Evolutionary conservation across 2,113 vertebrate species (phyloP), one percentile per base, ranked within the genome.

Genomic region (Poeciliopsis turrubarensis): DNA sequence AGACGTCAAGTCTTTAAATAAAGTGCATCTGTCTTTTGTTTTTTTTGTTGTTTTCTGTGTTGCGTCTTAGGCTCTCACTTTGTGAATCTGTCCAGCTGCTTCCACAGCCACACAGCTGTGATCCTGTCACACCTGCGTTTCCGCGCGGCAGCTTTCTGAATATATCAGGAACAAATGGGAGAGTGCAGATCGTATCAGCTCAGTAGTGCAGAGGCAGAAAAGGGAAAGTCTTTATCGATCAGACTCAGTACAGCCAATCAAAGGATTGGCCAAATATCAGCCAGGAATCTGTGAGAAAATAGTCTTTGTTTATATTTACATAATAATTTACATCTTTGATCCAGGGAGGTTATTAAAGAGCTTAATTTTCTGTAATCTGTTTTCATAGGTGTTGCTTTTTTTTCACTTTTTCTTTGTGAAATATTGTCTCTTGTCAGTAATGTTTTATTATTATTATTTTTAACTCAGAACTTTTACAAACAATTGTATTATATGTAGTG

Each of bases 101-200:
- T 73, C 79, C 73, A 76, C 67, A 66, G 68, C 64, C 2, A 9
- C 67, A 60, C 83, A 86, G 83, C 82, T 81, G 86, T 60, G 66
- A 70, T 63, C 41, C 63, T 51, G 63, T 86, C 89, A 81, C 81
- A 89, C 80, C 81, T 86, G 86, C 65, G 80, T 62, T 77, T 73
- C 64, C 64, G 60, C 10, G 8, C 44, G 37, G 61, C 72, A 76
- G 71, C 79, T 76, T 39, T 65, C 60, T 51, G 64, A 30, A 60
- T 44, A 57, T 63, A 65, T 65, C 47, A n/a, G 73, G 60, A 76
- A 69, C 44, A 73, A 77, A 79, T 31, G 34, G 68, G 51, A 80
- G 61, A 76, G 57, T 57, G 61, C 13, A 41, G 70, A 29, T 62
- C 60, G 78, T 75, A 68, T 70, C 60, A 60, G 32, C 64, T 63